Evolutionary conservation across 2,888 invertebrate species (phyloP).

Genomic region (Drosophila buzzatii): DNA sequence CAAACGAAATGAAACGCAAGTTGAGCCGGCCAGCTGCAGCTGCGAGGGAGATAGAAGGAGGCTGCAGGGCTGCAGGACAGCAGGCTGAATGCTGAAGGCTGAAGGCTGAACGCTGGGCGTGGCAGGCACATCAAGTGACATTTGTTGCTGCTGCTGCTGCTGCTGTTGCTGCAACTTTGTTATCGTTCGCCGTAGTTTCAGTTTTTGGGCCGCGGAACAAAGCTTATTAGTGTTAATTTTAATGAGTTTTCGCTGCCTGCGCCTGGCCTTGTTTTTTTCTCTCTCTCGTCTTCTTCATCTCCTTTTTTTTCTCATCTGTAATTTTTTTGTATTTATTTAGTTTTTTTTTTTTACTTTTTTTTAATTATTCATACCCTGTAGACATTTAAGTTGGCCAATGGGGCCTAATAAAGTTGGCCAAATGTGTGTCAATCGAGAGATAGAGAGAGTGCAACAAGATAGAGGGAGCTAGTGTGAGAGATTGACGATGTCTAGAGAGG

Average conservation of each 20-base stretch:
- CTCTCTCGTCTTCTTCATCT: neutral
- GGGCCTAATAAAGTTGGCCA: constrained; percentile 2
- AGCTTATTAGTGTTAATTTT: constrained; percentile 72
- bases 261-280: constrained; percentile 55
- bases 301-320: constrained; percentile 3
- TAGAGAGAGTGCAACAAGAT: neutral
- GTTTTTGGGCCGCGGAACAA: constrained; percentile 59
- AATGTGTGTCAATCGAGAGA: neutral
- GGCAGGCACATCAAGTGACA: constrained; percentile 60
- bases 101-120: neutral
- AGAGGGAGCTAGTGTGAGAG: neutral
- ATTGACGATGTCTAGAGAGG: neutral
- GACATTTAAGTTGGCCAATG: constrained; percentile 1
- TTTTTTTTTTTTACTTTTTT: neutral
- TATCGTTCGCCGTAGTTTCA: constrained; percentile 56
- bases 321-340: constrained; percentile 2
- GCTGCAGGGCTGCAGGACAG: neutral
- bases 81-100: neutral
- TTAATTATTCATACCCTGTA: constrained; percentile 9
- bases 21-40: constrained; percentile 7
- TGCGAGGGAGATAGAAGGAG: neutral
- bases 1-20: constrained; percentile 39
- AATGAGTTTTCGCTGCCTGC: constrained; percentile 67
- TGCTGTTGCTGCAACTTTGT: constrained; percentile 57
- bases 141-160: constrained; percentile 47